Evolutionary conservation across 53 echinoderm and acorn worm species (phyloP).

Genomic region (Antedon mediterranea): DNA sequence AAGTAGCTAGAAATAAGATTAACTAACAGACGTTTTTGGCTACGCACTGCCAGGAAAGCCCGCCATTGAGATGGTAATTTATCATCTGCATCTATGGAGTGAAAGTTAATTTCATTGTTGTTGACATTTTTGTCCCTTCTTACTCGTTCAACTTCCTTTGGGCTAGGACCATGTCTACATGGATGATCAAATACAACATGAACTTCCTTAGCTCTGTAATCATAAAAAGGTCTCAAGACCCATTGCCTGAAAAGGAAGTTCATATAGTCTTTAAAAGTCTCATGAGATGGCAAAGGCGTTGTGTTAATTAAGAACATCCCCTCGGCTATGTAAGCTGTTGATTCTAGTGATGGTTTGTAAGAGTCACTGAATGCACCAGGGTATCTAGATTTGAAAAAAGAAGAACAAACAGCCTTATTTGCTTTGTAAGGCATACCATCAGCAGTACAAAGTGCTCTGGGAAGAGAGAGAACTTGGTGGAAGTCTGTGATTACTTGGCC

Average conservation of each 20-base stretch:
- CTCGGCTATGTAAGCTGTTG: constrained; percentile 18
- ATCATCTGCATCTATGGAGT: background rate
- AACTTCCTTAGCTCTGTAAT: constrained; percentile 16
- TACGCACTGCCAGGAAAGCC: constrained; percentile 9
- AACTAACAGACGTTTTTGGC: constrained; percentile 8
- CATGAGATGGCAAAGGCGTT: constrained; percentile 20
- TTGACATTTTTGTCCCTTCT: constrained; percentile 13
- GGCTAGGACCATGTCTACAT: constrained; percentile 9
- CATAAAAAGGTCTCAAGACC: constrained; percentile 9
- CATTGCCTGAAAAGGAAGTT: constrained; percentile 16
- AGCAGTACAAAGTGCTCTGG: constrained; percentile 9
- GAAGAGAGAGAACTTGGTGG: constrained; percentile 15
- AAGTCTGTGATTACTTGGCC: background rate
- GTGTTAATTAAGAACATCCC: constrained; percentile 46
- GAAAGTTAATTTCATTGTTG: background rate
- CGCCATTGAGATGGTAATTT: constrained; percentile 11
- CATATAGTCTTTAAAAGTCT: constrained; percentile 24
- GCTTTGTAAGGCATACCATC: constrained; percentile 22
- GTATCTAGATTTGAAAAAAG: constrained; percentile 5
- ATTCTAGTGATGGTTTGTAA: background rate
- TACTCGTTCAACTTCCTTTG: constrained; percentile 22
- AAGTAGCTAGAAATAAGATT: background rate
- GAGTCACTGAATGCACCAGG: background rate
- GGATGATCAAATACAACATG: constrained; percentile 37
- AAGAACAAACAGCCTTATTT: background rate